phyloP scores from a whole-genome alignment of 1,140 invertebrate genomes.

The Nasonia vitripennis region DNA sequence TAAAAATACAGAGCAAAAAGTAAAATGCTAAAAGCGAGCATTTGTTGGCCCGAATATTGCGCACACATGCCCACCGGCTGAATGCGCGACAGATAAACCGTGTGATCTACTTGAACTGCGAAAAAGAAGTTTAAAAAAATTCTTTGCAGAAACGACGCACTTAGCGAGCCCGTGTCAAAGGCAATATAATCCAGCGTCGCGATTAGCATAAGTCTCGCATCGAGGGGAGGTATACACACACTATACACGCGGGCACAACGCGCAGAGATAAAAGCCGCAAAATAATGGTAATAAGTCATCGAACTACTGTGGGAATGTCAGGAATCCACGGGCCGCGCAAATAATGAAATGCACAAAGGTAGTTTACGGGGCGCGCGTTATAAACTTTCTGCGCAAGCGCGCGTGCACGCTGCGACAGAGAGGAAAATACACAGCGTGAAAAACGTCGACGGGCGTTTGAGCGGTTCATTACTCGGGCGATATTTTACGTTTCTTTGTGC shows the following conservation, averaged over 20 bases:
- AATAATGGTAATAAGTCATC: conserved; percentile 39
- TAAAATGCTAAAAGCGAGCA: background rate
- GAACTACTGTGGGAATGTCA: conserved; percentile 27
- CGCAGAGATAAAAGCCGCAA: background rate
- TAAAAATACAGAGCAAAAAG: too few species aligned
- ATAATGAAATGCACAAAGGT: conserved; percentile 31
- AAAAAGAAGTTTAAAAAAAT: background rate
- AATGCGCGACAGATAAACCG: too few species aligned
- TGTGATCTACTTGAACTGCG: background rate
- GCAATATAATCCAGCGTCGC: background rate
- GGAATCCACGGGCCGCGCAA: conserved; percentile 5
- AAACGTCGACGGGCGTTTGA: background rate
- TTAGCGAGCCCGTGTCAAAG: conserved; percentile 25
- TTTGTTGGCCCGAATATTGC: background rate
- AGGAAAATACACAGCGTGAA: background rate
- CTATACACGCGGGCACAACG: too few species aligned
- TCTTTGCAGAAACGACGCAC: background rate
- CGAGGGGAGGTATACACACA: background rate
- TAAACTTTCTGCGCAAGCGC: conserved; percentile 15
- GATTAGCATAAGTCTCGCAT: background rate
- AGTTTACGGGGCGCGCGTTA: conserved; percentile 14
- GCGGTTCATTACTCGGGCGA: background rate
- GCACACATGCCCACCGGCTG: too few species aligned
- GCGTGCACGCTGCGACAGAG: background rate
- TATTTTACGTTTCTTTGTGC: background rate